Evolutionary conservation across 2,797 vertebrate genomes (phyloP).

Genomic region (Leptatherina wallacei): DNA sequence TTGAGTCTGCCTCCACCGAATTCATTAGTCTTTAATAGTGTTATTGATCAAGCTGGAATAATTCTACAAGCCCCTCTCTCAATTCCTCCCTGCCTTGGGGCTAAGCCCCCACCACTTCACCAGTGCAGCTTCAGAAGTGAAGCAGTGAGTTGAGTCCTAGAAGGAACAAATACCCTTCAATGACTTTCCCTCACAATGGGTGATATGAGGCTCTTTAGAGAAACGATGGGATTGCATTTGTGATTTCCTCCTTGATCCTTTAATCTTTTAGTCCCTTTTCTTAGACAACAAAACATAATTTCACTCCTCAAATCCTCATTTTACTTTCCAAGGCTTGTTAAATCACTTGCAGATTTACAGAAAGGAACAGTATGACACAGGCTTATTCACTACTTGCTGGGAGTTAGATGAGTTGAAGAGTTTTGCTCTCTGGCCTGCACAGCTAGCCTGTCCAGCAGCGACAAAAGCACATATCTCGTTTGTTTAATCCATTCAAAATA

Average conservation of each 20-base stretch:
- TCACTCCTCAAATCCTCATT: constrained; percentile 54
- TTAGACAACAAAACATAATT: constrained; percentile 64
- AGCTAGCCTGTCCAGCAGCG: not conserved
- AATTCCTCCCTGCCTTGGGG: constrained; percentile 43
- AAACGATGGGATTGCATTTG: constrained; percentile 65
- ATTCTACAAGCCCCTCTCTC: constrained; percentile 62
- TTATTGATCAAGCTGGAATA: constrained; percentile 81
- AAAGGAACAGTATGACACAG: not conserved
- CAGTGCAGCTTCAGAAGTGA: constrained; percentile 67
- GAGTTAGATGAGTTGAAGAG: constrained; percentile 5
- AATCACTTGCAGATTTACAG: constrained; percentile 48
- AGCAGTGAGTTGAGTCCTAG: constrained; percentile 66
- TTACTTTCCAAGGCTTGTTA: constrained; percentile 20
- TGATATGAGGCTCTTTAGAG: constrained; percentile 55
- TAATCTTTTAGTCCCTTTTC: constrained; percentile 69
- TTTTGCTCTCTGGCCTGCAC: not conserved
- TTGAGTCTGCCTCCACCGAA: constrained; percentile 76
- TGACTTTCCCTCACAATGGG: constrained; percentile 69
- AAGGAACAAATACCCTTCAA: constrained; percentile 65
- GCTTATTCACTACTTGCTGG: not conserved
- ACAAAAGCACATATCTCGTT: not conserved
- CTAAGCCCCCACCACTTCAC: constrained; percentile 43
- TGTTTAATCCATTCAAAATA: no score
- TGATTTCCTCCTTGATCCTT: constrained; percentile 73
- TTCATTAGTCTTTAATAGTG: constrained; percentile 81